Conservation (phyloP, 2,113 vertebrate species). For the Pipra filicauda region DNA sequence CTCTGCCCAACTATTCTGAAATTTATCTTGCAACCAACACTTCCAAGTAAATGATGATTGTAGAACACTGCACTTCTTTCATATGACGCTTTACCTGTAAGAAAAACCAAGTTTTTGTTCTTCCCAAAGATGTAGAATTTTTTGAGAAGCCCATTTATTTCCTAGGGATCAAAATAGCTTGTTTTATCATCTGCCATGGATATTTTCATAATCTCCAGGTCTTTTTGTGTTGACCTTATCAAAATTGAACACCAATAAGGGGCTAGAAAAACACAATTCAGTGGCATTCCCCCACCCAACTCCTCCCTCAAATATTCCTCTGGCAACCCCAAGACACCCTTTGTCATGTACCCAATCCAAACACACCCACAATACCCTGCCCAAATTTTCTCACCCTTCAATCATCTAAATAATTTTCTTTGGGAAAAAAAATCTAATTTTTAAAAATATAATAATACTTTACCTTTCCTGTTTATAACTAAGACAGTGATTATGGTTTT, state of each 20-base stretch:
- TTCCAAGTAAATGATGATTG: neutral
- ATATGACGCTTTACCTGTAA: neutral
- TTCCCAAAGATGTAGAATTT: neutral
- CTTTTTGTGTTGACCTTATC: neutral
- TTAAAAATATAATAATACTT: neutral
- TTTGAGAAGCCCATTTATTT: neutral
- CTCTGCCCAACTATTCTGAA: neutral
- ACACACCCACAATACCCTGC: neutral
- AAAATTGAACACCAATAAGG: neutral
- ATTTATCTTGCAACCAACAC: neutral
- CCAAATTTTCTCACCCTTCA: neutral
- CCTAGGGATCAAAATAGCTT: neutral
- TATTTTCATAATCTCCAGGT: neutral
- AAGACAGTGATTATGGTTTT: fast-evolving
- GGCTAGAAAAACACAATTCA: neutral
- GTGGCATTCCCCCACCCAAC: neutral
- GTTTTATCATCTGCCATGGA: neutral
- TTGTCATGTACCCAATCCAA: fast-evolving
- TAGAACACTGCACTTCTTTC: neutral
- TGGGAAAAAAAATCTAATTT: neutral
- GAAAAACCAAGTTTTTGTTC: neutral
- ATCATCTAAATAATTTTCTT: neutral
- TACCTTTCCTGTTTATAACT: neutral
- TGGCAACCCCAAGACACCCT: neutral
- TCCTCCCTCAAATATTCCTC: neutral